A percentile compares a stretch with the other conserved stretches of the same genome.
These are phyloP conservation scores for Nasonia vitripennis DNA, from an alignment of 1,140 invertebrate species.

Conservation along the genomic window DNA sequence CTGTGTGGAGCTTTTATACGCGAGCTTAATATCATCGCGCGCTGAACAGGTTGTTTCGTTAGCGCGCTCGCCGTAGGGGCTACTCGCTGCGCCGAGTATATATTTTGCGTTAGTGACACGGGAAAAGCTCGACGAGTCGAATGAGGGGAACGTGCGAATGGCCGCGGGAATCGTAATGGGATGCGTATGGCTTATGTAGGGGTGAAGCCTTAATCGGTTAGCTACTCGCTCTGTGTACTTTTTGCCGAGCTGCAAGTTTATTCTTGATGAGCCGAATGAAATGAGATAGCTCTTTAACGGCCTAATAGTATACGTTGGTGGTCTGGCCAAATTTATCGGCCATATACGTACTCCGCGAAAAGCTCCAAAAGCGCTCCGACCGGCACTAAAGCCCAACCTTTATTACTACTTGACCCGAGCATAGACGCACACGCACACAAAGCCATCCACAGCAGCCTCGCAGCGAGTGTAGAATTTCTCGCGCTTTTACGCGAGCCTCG, in stretches of 20 bases:
- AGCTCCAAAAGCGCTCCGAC: not conserved
- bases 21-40: not conserved
- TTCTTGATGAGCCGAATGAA: too few relatives aligned
- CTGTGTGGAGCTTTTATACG: not conserved
- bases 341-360: not conserved
- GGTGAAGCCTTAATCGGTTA: too few relatives aligned
- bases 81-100: not conserved
- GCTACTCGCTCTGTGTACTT: too few relatives aligned
- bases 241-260: too few relatives aligned
- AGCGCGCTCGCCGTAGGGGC: not conserved
- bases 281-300: too few relatives aligned
- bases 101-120: not conserved
- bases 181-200: too few relatives aligned
- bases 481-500: not conserved
- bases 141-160: not conserved
- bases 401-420: not conserved
- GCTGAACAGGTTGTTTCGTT: not conserved
- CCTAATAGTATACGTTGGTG: too few relatives aligned
- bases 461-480: not conserved
- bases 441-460: not conserved
- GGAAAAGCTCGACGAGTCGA: not conserved
- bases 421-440: not conserved
- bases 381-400: not conserved
- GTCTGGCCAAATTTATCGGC: too few relatives aligned
- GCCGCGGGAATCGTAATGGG: too few relatives aligned